phyloP scores from a whole-genome alignment of 2,797 vertebrate species.

The Oreortyx pictus region DNA sequence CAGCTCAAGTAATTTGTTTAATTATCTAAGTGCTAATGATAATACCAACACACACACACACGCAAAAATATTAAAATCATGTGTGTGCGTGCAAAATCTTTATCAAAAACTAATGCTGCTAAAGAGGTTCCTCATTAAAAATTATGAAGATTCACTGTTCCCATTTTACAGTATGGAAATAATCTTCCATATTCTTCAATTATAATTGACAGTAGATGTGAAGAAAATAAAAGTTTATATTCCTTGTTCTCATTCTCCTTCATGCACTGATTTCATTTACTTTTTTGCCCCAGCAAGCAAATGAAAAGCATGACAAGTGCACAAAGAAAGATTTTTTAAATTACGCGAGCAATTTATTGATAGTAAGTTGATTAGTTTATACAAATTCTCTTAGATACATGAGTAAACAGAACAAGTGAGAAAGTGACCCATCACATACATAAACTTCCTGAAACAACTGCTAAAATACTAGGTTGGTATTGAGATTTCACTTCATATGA shows the following conservation, averaged over 20 bases:
- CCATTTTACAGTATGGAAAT: background rate
- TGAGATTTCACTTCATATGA: background rate
- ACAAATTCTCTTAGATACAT: constrained; percentile 7
- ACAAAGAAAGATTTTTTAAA: background rate
- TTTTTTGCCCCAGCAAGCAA: background rate
- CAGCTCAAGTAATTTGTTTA: background rate
- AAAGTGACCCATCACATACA: constrained; percentile 27
- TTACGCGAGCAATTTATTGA: background rate
- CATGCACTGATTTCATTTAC: background rate
- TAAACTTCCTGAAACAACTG: constrained; percentile 43
- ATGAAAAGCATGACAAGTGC: background rate
- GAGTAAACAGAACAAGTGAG: background rate
- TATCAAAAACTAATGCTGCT: background rate
- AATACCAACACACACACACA: background rate
- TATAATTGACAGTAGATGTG: background rate
- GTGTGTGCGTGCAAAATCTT: background rate
- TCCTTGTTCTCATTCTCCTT: background rate
- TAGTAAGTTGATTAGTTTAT: background rate
- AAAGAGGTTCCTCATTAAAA: background rate
- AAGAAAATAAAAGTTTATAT: background rate
- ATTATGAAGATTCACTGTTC: background rate
- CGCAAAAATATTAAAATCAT: background rate
- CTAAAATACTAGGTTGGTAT: background rate
- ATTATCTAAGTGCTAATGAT: background rate
- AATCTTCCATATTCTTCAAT: background rate